Conservation (phyloP, 2,797 vertebrate species). For the Sebastolobus alascanus region DNA sequence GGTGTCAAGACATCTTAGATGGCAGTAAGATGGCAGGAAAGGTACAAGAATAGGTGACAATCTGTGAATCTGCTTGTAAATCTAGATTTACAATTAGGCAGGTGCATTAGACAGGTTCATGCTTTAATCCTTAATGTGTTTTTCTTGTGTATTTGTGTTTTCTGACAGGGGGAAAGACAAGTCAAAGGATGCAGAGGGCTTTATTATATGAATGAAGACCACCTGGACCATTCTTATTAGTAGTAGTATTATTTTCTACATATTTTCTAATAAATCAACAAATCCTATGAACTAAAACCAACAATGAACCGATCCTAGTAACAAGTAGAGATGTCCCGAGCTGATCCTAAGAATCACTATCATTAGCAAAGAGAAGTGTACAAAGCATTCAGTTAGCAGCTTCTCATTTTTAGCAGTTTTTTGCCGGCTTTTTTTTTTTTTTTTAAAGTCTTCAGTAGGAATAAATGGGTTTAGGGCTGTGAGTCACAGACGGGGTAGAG, state of each 20-base stretch:
- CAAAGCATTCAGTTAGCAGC: no score
- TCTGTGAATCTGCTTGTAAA: not conserved
- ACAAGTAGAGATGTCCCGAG: not conserved
- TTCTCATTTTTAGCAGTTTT: no score
- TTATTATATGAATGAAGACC: slow-evolving; percentile 7
- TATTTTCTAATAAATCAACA: not conserved
- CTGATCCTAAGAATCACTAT: not conserved
- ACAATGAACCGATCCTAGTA: not conserved
- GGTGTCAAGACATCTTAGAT: no score
- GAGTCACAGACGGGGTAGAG: no score
- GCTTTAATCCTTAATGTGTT: not conserved
- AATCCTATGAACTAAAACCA: not conserved
- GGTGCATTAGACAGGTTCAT: not conserved
- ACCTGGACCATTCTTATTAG: not conserved
- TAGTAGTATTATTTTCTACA: not conserved
- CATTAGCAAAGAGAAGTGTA: not conserved
- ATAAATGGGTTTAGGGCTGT: no score
- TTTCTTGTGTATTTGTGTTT: slow-evolving; percentile 18
- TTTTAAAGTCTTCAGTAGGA: no score
- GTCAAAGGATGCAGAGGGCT: not conserved
- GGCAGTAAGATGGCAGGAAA: slow-evolving; percentile 3
- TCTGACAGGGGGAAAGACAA: slow-evolving; percentile 19
- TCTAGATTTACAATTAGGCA: not conserved
- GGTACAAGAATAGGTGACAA: slow-evolving; percentile 4
- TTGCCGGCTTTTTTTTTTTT: accelerated